Percentiles rank a stretch among this genome's conserved stretches.
phyloP scores from a whole-genome alignment of 2,797 vertebrate genomes.

The Pogoniulus pusillus region DNA sequence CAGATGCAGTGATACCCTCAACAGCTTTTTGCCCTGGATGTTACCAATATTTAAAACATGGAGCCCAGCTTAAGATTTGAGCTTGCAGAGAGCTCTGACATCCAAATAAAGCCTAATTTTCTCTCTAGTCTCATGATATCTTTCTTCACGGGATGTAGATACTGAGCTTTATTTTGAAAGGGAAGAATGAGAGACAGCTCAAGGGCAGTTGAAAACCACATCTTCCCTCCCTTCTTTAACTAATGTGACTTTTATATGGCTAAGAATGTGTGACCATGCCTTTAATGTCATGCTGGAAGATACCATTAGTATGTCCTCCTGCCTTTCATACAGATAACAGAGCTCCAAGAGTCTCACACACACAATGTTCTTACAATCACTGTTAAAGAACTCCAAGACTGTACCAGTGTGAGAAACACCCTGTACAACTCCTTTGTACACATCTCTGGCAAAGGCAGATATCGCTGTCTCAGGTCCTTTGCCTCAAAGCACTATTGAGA shows the following conservation, averaged over 20 bases:
- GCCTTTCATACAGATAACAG: too few species aligned
- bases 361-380: too few species aligned
- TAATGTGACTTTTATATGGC: too few species aligned
- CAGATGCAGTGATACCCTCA: neutral
- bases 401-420: too few species aligned
- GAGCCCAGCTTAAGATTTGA: neutral
- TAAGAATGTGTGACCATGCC: too few species aligned
- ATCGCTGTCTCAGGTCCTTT: neutral
- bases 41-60: neutral
- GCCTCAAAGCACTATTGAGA: neutral
- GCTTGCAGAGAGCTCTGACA: neutral
- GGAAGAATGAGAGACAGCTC: neutral
- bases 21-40: neutral
- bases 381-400: too few species aligned
- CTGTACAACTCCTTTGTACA: too few species aligned
- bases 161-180: neutral
- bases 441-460: too few species aligned
- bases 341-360: too few species aligned
- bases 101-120: neutral
- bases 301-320: too few species aligned
- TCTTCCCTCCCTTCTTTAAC: neutral
- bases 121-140: neutral
- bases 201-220: too few species aligned
- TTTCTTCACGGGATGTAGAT: neutral
- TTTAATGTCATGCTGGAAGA: too few species aligned